Percentiles rank a stretch among this genome's conserved stretches.
Evolutionary conservation across 2,797 vertebrate genomes (phyloP).

Genomic region (Tragelaphus oryx): DNA sequence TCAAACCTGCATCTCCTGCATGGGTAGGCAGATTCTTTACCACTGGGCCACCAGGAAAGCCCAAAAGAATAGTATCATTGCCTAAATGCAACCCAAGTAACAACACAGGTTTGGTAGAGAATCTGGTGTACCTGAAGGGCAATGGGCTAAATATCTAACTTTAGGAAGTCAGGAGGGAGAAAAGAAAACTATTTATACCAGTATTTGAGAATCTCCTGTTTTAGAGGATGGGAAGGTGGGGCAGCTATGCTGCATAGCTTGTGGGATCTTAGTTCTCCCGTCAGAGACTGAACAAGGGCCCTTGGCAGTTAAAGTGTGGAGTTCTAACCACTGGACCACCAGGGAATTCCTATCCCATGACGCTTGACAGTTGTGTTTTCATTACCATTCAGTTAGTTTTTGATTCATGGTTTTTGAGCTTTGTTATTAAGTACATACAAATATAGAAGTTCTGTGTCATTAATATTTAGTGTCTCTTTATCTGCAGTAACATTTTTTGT

Average conservation of each 20-base stretch:
- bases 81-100: not conserved
- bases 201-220: not conserved
- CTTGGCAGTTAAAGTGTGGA: not conserved
- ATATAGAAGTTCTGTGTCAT: not conserved
- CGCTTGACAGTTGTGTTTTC: not conserved
- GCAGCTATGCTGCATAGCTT: not conserved
- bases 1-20: not conserved
- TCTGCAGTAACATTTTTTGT: not conserved
- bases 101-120: conserved; percentile 5
- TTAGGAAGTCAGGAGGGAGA: not conserved
- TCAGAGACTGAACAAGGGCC: not conserved
- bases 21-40: not conserved
- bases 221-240: not conserved
- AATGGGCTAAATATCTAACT: not conserved
- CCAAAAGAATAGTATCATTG: not conserved
- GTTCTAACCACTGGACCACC: not conserved
- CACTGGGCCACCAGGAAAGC: not conserved
- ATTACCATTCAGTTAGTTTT: not conserved
- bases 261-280: not conserved
- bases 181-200: not conserved
- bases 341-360: not conserved
- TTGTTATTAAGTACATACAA: not conserved
- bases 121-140: not conserved
- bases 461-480: not conserved
- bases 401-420: not conserved